phyloP scores from a whole-genome alignment of 1,140 invertebrate species.

The Lordiphosa stackelbergi region DNA sequence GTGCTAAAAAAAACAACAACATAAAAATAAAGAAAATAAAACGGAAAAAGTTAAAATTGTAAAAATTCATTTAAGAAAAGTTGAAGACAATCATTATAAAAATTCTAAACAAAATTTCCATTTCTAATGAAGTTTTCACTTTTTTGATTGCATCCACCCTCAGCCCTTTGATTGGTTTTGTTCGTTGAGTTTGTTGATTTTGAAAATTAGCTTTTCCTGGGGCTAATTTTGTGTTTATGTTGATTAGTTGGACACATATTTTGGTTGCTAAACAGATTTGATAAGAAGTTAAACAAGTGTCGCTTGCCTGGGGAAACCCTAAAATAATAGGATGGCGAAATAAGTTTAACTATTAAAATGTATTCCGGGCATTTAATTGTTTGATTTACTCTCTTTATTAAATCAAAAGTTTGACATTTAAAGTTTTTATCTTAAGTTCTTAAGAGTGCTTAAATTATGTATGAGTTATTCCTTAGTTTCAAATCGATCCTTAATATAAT shows the following conservation, averaged over 20 bases:
- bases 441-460: no score
- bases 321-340: no score
- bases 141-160: slow-evolving; percentile 18
- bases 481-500: no score
- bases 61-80: slow-evolving; percentile 65
- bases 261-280: slow-evolving; percentile 3
- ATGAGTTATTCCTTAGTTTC: no score
- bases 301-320: no score
- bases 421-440: no score
- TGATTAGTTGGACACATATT: slow-evolving; percentile 43
- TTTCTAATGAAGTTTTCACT: slow-evolving; percentile 41
- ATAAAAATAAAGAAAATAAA: slow-evolving; percentile 24
- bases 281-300: neutral
- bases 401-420: no score
- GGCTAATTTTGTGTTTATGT: slow-evolving; percentile 31
- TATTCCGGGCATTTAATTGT: no score
- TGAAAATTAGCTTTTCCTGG: slow-evolving; percentile 15
- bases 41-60: slow-evolving; percentile 25
- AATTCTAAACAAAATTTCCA: slow-evolving; percentile 44
- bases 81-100: slow-evolving; percentile 50
- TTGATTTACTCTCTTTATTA: no score
- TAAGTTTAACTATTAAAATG: no score
- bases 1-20: slow-evolving; percentile 38
- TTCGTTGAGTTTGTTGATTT: slow-evolving; percentile 26
- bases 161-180: slow-evolving; percentile 33